Conservation (phyloP, 2,888 invertebrate species). For the Cyclophora albipunctata region DNA sequence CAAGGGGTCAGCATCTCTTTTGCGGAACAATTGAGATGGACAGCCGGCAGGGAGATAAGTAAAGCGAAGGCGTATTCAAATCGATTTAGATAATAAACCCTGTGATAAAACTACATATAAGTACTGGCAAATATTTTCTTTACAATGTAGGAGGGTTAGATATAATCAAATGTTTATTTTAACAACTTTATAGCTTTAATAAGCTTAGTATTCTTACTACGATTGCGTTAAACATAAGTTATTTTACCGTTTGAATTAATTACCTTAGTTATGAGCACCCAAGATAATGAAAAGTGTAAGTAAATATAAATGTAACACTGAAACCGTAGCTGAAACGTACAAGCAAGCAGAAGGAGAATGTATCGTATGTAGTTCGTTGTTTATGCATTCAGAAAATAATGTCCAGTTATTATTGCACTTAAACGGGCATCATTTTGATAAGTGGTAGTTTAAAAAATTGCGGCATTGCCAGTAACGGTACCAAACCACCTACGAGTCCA, state of each 20-base stretch:
- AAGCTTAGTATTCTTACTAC: no score
- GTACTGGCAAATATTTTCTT: no score
- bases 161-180: no score
- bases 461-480: constrained; percentile 52
- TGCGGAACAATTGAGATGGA: constrained; percentile 28
- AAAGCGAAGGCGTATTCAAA: constrained; percentile 20
- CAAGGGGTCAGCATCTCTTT: constrained; percentile 25
- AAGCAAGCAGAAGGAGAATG: no score
- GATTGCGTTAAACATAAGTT: no score
- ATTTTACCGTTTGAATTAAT: no score
- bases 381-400: constrained; percentile 26
- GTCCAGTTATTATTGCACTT: constrained; percentile 28
- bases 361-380: constrained; percentile 19
- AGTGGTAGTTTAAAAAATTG: constrained; percentile 45
- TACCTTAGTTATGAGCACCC: no score
- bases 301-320: no score
- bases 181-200: no score
- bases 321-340: no score
- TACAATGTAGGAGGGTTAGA: no score
- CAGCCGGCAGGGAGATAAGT: constrained; percentile 25
- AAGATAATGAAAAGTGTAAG: no score
- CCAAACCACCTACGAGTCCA: constrained; percentile 49
- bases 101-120: constrained; percentile 12
- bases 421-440: constrained; percentile 38
- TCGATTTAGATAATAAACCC: constrained; percentile 12